Base-by-base conservation (phyloP, 2,797 vertebrate species). In the Hypotaenidia philippensis region DNA sequence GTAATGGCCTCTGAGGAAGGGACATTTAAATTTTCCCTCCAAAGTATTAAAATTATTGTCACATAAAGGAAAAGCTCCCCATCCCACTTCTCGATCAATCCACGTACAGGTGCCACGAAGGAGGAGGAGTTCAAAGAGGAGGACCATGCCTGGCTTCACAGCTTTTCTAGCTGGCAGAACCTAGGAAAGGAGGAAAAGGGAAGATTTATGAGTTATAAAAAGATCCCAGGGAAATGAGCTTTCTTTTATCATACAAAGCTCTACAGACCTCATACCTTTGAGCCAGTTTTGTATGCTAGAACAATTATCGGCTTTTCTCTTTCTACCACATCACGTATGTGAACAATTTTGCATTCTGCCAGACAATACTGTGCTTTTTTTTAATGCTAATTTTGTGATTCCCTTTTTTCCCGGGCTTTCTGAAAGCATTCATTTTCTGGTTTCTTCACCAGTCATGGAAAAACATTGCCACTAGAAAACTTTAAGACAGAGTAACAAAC, bases 21-120 rank as follows among this genome's bases (percentile, higher is more conserved):
- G 99, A 68, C 98, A 99, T 96, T 98, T 99, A 96, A 99, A 99
- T 96, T 99, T 99, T 90, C 99, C 99, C 85, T 99, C 98, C 84
- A 99, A 91, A 29, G 96, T 80, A 50, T 96, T 47, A 21, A 99
- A 98, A 81, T 95, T 97, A 27, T 96, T 97, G 50, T 98, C 98
- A 70, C 98, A 99, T 41, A 98, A 84, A 36, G 99, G 99, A 97
- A 99, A 99, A 83, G 94, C 98, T 81, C 99, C 98, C 99, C 99
- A 99, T 70, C 98, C 99, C 57, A 99, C 96, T 34, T 94, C 98
- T 12, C 72, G 95, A 85, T 98, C 98, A 32, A 97, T 50, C 69
- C 96, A 97, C 66, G 96, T 87, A n/a, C 60, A 60, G 23, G 96
- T 97, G 44, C 98, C 99, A 20, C 17, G 96, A 90, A 98, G 97